A percentile compares a stretch with the other conserved stretches of the same genome.
These are phyloP conservation scores for Camelus dromedarius DNA, from an alignment of 2,113 vertebrate genomes.

Conservation along the genomic window DNA sequence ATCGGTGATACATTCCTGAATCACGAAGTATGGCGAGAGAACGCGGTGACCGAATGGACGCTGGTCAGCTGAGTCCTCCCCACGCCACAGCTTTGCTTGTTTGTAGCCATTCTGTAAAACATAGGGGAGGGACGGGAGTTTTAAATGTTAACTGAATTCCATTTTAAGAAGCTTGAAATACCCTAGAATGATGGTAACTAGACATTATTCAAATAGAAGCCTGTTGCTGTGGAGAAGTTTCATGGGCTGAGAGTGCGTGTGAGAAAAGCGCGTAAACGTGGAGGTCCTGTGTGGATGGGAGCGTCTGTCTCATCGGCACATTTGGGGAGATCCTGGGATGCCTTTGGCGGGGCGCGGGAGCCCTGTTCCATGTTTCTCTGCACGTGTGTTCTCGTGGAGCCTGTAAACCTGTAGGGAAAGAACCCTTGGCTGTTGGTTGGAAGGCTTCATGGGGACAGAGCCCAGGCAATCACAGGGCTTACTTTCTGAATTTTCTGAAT, in stretches of 20 bases:
- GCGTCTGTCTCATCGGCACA: neutral
- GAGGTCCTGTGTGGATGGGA: neutral
- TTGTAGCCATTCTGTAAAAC: neutral
- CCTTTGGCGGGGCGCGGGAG: accelerated
- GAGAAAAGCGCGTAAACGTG: neutral
- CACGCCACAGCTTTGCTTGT: accelerated
- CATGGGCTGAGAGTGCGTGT: neutral
- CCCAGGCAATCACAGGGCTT: neutral
- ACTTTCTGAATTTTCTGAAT: neutral
- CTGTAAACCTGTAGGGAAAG: neutral
- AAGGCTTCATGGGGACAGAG: neutral
- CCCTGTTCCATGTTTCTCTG: neutral
- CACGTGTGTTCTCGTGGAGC: neutral
- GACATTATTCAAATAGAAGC: neutral
- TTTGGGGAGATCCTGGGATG: neutral
- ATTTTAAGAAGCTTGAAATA: conserved; percentile 19
- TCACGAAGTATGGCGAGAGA: neutral
- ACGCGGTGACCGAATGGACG: accelerated
- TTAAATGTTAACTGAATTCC: neutral
- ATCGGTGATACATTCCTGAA: neutral
- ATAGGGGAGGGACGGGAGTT: neutral
- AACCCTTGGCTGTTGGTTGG: neutral
- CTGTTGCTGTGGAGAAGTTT: neutral
- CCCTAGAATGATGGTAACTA: neutral
- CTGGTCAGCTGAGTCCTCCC: neutral